Evolutionary conservation across 1,140 invertebrate genomes (phyloP), one percentile per base, ranked within the genome.

Genomic region (Thalassaphorura encarpata): DNA sequence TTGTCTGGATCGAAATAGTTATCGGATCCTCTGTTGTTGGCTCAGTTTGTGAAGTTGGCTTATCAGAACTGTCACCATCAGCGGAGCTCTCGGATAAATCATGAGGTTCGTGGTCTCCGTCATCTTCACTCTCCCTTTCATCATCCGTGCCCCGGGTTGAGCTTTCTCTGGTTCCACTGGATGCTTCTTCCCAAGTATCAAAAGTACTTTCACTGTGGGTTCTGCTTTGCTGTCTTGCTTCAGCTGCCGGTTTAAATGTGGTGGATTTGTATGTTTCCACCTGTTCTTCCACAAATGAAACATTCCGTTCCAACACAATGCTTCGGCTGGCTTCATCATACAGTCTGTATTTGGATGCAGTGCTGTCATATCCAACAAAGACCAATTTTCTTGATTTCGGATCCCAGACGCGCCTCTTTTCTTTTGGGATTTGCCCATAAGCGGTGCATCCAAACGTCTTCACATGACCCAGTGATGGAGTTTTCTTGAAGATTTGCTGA

Each of bases 371-470:
- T n/a, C 68, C 64, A 31, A 69, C 61, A 40, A 69, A 50, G 5
- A 65, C 46, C 13, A 52, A 39, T 39, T 61, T 27, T 33, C 53
- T 36, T 33, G 52, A 49, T 52, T 66, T 70, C 2, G 40, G n/a
- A 43, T 64, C 52, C 51, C 61, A 61, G 43, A 69, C 64, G 3
- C 21, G 29, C 13, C 64, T 27, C 15, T 56, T 49, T 27, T 64
- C 5, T 15, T 51, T 16, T 28, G 61, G 18, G 42, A 58, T 49
- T 6, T 53, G 63, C 16, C 45, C 62, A 61, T 58, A 61, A 15
- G 62, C 67, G 36, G 21, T 42, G 52, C 62, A 63, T 21, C 68
- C 67, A 66, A 71, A 70, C 40, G 66, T 51, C 45, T 59, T 54
- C 1, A 70, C 13, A 52, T 70, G 56, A 8, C 24, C 23, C 1